These are phyloP conservation scores for Tetragnatha montana DNA, from an alignment of 2,888 invertebrate genomes.

Conservation along the genomic window DNA sequence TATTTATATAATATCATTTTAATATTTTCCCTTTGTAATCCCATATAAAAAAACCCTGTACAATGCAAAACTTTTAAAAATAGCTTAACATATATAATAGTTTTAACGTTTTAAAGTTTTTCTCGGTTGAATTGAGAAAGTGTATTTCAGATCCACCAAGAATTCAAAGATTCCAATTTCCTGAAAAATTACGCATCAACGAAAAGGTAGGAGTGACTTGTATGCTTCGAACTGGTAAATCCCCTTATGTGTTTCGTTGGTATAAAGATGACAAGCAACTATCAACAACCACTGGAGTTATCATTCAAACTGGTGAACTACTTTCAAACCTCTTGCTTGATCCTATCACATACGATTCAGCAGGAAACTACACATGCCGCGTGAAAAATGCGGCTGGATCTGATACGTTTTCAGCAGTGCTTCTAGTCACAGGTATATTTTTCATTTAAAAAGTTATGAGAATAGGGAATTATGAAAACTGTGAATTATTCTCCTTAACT, in stretches of 20 bases:
- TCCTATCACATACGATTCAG: constrained; percentile 31
- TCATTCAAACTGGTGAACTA: constrained; percentile 3
- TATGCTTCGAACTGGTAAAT: constrained; percentile 36
- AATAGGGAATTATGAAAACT: not conserved
- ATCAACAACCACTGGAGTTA: not conserved
- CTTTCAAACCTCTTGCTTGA: constrained; percentile 33
- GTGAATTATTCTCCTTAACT: too few relatives aligned
- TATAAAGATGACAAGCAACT: constrained; percentile 48
- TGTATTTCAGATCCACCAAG: constrained; percentile 40
- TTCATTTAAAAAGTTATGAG: not conserved
- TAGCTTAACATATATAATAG: too few relatives aligned
- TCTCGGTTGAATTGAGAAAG: too few relatives aligned
- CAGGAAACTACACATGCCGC: constrained; percentile 61
- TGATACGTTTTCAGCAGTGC: constrained; percentile 42
- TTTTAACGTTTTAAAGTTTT: too few relatives aligned
- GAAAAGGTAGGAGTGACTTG: constrained; percentile 43
- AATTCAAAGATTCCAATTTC: constrained; percentile 60
- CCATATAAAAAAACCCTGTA: too few relatives aligned
- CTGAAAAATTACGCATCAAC: constrained; percentile 37
- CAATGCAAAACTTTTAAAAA: too few relatives aligned
- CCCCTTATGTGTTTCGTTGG: constrained; percentile 48
- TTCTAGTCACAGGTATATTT: constrained; percentile 66
- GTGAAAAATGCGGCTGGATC: constrained; percentile 36
- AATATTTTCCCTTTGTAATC: too few relatives aligned
- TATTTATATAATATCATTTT: too few relatives aligned